Conservation (phyloP, 1,140 invertebrate genomes). For the Lordiphosa mommai region DNA sequence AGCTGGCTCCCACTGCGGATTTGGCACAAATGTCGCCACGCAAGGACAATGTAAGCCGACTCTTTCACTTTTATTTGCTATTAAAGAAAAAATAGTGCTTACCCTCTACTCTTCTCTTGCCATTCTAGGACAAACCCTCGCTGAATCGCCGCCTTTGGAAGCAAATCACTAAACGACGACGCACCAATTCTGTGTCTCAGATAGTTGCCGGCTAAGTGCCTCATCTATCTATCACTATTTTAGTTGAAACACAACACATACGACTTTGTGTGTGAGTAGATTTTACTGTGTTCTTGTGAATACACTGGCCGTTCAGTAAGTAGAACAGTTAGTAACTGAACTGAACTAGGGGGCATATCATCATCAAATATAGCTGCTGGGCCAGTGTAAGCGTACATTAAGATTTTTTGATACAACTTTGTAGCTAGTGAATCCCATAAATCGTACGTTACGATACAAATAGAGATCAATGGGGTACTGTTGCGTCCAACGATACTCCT, state of each 20-base stretch:
- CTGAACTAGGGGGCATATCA: not conserved
- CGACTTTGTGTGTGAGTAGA: not conserved
- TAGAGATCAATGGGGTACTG: constrained; percentile 45
- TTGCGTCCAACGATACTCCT: constrained; percentile 62
- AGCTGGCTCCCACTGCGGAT: constrained; percentile 51
- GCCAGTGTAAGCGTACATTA: constrained; percentile 31
- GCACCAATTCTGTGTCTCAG: constrained; percentile 79
- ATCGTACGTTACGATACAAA: constrained; percentile 27
- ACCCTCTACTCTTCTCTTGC: not conserved
- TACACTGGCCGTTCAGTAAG: no score
- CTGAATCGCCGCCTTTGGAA: constrained; percentile 82
- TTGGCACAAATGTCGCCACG: constrained; percentile 80
- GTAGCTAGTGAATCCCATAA: constrained; percentile 59
- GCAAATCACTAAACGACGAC: constrained; percentile 81
- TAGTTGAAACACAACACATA: not conserved
- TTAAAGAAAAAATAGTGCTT: no score
- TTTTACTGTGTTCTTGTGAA: constrained; percentile 17
- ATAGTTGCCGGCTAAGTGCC: constrained; percentile 64
- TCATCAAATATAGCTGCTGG: not conserved
- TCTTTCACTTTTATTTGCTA: not conserved
- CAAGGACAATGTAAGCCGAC: constrained; percentile 80
- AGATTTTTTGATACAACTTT: constrained; percentile 69
- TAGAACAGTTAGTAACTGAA: no score
- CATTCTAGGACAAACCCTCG: constrained; percentile 80
- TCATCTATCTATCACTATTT: not conserved